Evolutionary conservation across 2,888 invertebrate species (phyloP), one percentile per base, ranked within the genome.

Genomic region (Lissocephala sabroskyi): DNA sequence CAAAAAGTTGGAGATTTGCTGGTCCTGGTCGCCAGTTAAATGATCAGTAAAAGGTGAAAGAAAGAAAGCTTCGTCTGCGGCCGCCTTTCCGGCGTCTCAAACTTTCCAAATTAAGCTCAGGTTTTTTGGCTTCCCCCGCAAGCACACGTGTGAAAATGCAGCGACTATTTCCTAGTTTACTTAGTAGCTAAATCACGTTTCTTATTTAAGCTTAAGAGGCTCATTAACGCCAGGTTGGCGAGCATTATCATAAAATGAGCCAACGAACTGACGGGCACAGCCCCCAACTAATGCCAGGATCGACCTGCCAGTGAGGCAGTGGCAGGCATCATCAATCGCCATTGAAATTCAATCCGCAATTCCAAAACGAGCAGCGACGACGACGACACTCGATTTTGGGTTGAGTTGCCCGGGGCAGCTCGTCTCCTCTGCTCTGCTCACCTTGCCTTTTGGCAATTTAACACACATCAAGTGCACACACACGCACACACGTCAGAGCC

Each of bases 201-300:
- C 79, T 76, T 78, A 79, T 78, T 78, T 79, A 65, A 71, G 79
- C 79, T 78, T 70, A 78, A 79, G 79, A 76, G n/a, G 76, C 79
- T 79, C 78, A 79, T 71, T 74, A 76, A 73, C 63, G 73, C 56
- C 73, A 67, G 70, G 67, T 62, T 58, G n/a, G n/a, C 56, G 46
- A 66, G 62, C 70, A 73, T 78, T 71, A 77, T 71, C 77, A 76
- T 78, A 78, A 78, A 76, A 75, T 57, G 60, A 64, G 61, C 51
- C 56, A 54, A 52, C 52, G 49, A 52, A 44, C 52, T 52, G 56
- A 59, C 50, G 46, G 29, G 17, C 13, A 10, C 1, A 13, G 2
- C 35, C 16, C 48, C 37, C 42, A 55, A 58, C 50, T 40, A 40
- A 59, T 49, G 58, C 47, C 44, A n/a, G n/a, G n/a, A n/a, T n/a